These are phyloP conservation scores for Mus spicilegus DNA, from an alignment of 2,113 vertebrate genomes.

Conservation along the genomic window DNA sequence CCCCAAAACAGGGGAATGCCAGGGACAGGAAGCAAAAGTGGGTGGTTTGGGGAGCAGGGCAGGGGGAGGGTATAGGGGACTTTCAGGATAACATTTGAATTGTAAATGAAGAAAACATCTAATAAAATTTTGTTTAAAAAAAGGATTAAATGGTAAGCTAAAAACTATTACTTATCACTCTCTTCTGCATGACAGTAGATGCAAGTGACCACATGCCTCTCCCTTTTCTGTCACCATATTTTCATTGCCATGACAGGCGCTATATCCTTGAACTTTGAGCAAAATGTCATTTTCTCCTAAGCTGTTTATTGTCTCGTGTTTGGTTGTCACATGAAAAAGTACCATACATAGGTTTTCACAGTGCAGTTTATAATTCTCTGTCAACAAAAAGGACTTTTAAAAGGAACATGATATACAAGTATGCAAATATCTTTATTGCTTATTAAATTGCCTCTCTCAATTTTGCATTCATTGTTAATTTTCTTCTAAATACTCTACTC, in stretches of 20 bases:
- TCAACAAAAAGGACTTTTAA: background rate
- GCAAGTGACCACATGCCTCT: background rate
- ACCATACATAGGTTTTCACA: background rate
- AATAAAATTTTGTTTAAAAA: too few relatives aligned
- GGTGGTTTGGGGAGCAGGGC: too few relatives aligned
- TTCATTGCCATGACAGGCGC: background rate
- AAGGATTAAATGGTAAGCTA: background rate
- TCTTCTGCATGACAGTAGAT: background rate
- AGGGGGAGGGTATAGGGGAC: too few relatives aligned
- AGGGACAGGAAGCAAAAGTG: too few relatives aligned
- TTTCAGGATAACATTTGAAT: too few relatives aligned
- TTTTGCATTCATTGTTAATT: background rate
- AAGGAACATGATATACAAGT: background rate
- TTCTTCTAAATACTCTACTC: background rate
- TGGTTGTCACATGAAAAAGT: background rate
- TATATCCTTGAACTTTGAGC: background rate
- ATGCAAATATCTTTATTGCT: background rate
- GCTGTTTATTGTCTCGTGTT: background rate
- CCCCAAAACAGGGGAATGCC: too few relatives aligned
- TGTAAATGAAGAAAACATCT: too few relatives aligned
- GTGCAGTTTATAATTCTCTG: background rate
- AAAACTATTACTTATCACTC: background rate
- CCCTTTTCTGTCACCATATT: background rate
- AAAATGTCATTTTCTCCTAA: background rate
- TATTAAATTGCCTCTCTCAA: background rate